Conservation (phyloP, 1,140 invertebrate genomes). For the Cydia splendana region DNA sequence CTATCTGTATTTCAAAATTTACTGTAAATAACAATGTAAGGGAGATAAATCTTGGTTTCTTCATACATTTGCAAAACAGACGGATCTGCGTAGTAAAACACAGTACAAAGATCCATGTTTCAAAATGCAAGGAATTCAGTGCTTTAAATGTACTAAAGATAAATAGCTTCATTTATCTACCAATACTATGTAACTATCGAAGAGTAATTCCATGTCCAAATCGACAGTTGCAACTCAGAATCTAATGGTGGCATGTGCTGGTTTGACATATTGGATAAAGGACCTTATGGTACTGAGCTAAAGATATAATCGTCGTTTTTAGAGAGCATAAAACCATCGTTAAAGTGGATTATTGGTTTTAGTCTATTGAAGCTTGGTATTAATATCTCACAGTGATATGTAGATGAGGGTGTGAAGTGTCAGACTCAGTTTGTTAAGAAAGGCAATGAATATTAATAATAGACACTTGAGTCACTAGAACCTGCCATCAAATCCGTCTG, state of each 20-base stretch:
- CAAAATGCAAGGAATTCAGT: slow-evolving; percentile 17
- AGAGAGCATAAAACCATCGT: slow-evolving; percentile 11
- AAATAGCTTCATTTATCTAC: slow-evolving; percentile 61
- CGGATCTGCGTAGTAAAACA: slow-evolving; percentile 1
- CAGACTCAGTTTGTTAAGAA: not conserved
- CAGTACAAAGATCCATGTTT: slow-evolving; percentile 13
- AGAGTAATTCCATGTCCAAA: slow-evolving; percentile 26
- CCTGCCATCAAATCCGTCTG: too few species aligned
- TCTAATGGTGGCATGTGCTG: not conserved
- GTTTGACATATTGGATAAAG: not conserved
- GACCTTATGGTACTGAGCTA: not conserved
- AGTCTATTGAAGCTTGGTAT: slow-evolving; percentile 18
- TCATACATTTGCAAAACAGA: not conserved
- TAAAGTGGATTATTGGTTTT: slow-evolving; percentile 7
- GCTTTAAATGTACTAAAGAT: slow-evolving; percentile 46
- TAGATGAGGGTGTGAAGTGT: not conserved
- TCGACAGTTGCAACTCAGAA: not conserved
- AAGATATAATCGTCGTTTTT: not conserved
- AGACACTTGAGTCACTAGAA: too few species aligned
- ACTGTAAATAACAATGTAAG: not conserved
- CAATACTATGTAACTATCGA: slow-evolving; percentile 41
- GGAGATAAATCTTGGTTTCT: not conserved
- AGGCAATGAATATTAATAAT: too few species aligned
- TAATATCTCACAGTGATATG: not conserved
- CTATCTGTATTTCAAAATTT: too few species aligned